Evolutionary conservation across 2,888 invertebrate species (phyloP).

Genomic region (Parthenolecanium corni): DNA sequence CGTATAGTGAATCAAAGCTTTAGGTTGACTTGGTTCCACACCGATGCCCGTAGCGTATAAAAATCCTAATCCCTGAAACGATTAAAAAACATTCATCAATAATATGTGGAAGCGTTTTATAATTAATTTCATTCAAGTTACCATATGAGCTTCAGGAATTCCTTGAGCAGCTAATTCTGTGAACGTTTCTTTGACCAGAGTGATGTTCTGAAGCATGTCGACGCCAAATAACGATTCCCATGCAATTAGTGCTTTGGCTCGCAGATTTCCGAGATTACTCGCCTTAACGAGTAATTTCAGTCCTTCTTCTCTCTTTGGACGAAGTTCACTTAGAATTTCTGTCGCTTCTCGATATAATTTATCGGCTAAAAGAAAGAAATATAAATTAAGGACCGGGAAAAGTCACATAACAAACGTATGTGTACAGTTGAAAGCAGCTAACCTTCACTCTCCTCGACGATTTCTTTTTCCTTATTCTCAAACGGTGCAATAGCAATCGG

Average conservation of each 20-base stretch:
- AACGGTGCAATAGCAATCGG: not conserved
- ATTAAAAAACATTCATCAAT: not conserved
- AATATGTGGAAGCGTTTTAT: not conserved
- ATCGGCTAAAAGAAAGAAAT: too few relatives aligned
- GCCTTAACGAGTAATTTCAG: conserved; percentile 67
- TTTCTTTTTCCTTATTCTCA: conserved; percentile 1
- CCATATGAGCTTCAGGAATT: conserved; percentile 80
- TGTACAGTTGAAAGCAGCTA: not conserved
- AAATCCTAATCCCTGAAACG: conserved; percentile 64
- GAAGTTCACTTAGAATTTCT: conserved; percentile 56
- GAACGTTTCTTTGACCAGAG: conserved; percentile 63
- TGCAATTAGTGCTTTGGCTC: conserved; percentile 72
- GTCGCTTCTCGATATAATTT: conserved; percentile 60
- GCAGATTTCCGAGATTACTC: conserved; percentile 64
- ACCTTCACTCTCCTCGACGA: conserved; percentile 5
- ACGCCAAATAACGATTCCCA: conserved; percentile 81
- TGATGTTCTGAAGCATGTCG: conserved; percentile 61
- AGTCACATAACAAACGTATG: not conserved
- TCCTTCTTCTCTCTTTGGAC: conserved; percentile 58
- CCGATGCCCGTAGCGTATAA: conserved; percentile 75
- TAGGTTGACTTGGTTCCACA: conserved; percentile 76
- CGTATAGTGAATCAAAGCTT: conserved; percentile 82
- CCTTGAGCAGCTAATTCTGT: conserved; percentile 62
- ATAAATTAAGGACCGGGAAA: too few relatives aligned
- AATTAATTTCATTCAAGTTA: conserved; percentile 36